These are phyloP conservation scores for Chromoteleia sp. DNA, from an alignment of 2,888 invertebrate genomes.

Conservation along the genomic window DNA sequence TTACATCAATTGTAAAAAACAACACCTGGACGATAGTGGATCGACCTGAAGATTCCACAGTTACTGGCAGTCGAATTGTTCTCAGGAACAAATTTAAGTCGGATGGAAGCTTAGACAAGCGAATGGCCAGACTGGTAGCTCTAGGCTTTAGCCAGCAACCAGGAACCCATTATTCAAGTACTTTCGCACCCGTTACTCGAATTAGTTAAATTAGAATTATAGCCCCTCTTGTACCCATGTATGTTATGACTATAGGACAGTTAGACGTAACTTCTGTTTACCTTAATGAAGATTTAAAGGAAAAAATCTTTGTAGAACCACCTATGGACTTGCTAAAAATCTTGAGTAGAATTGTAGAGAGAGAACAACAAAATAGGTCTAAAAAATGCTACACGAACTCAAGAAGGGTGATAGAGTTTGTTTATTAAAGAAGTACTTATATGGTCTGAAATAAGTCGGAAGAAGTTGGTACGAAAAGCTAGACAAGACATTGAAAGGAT, in stretches of 20 bases:
- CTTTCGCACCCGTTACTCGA: not conserved
- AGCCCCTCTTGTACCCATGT: not conserved
- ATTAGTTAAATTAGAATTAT: not conserved
- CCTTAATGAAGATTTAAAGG: conserved; percentile 40
- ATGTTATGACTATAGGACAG: not conserved
- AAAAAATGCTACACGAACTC: not conserved
- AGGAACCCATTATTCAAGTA: not conserved
- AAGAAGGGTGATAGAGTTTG: conserved; percentile 40
- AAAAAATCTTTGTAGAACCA: conserved; percentile 31
- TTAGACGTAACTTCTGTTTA: conserved; percentile 9
- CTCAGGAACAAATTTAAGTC: not conserved
- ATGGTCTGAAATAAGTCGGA: conserved; percentile 55
- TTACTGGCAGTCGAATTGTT: not conserved
- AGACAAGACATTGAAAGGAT: conserved; percentile 22
- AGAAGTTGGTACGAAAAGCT: conserved; percentile 45
- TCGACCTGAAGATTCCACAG: too few species aligned
- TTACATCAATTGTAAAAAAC: too few species aligned
- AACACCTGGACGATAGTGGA: too few species aligned
- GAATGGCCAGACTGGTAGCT: not conserved
- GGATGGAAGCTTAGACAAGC: not conserved
- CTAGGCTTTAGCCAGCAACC: not conserved
- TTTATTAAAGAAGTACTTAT: conserved; percentile 44
- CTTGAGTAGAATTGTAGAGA: not conserved
- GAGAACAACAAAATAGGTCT: not conserved
- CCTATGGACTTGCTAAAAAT: not conserved